A percentile compares a stretch with the other conserved stretches of the same genome.
Evolutionary conservation across 2,797 vertebrate species (phyloP).

Genomic region (Pteropus rufus): DNA sequence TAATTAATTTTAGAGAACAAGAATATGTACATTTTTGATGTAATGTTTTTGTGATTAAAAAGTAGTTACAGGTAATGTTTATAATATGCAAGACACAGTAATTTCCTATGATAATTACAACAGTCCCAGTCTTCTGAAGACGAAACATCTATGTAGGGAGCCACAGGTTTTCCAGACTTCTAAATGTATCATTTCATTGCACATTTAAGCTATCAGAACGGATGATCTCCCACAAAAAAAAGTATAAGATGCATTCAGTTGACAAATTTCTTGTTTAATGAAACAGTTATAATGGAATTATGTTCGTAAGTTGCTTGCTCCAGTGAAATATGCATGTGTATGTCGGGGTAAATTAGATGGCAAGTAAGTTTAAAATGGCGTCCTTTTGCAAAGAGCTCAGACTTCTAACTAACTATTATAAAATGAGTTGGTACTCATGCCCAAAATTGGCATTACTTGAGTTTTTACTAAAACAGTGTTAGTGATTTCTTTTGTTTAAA

Average conservation of each 20-base stretch:
- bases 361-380: slow-evolving; percentile 12
- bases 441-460: slow-evolving; percentile 50
- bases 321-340: background rate
- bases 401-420: background rate
- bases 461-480: slow-evolving; percentile 40
- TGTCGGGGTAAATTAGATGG: background rate
- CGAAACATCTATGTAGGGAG: slow-evolving; percentile 54
- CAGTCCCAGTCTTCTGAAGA: slow-evolving; percentile 68
- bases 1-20: slow-evolving; percentile 63
- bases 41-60: slow-evolving; percentile 63
- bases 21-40: slow-evolving; percentile 44
- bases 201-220: slow-evolving; percentile 36
- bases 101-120: slow-evolving; percentile 35
- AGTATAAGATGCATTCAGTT: background rate
- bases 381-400: slow-evolving; percentile 10
- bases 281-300: background rate
- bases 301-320: slow-evolving; percentile 5
- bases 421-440: background rate
- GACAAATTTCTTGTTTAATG: slow-evolving; percentile 17
- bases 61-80: slow-evolving; percentile 47
- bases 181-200: slow-evolving; percentile 1
- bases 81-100: slow-evolving; percentile 31
- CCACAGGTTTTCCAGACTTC: slow-evolving; percentile 39
- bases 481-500: background rate
- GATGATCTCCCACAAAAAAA: background rate